phyloP scores from a whole-genome alignment of 2,888 invertebrate species.

The Eupithecia inturbata region DNA sequence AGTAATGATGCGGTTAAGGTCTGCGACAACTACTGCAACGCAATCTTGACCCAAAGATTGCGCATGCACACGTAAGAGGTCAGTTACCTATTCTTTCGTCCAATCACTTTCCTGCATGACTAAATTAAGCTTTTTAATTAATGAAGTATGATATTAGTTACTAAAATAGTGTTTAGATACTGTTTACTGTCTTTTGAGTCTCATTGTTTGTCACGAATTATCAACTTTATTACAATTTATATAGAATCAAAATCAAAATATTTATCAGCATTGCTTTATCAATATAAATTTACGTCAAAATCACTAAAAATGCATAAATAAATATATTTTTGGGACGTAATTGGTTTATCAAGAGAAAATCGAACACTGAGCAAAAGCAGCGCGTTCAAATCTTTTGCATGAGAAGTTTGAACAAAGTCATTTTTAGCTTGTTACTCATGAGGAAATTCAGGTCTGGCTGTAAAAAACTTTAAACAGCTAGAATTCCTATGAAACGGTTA shows the following conservation, averaged over 20 bases:
- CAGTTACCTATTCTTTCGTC: conserved; percentile 47
- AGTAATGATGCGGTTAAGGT: too few species aligned
- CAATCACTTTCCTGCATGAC: neutral
- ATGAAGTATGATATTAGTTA: too few species aligned
- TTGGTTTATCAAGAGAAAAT: too few species aligned
- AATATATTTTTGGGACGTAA: too few species aligned
- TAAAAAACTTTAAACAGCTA: too few species aligned
- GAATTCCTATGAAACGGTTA: too few species aligned
- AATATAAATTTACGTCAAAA: too few species aligned
- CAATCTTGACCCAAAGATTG: conserved; percentile 62
- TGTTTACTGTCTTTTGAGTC: neutral
- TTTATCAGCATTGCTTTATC: too few species aligned
- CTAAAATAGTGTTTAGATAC: neutral
- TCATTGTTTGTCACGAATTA: neutral
- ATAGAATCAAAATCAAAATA: too few species aligned
- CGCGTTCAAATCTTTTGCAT: neutral
- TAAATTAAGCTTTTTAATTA: too few species aligned
- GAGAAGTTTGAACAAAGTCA: neutral
- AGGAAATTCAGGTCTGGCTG: neutral
- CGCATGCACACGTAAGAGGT: conserved; percentile 54
- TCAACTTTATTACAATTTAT: neutral
- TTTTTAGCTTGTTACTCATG: neutral
- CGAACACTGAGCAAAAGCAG: neutral
- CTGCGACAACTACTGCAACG: conserved; percentile 19
- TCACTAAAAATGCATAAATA: too few species aligned